Base-by-base conservation (phyloP, 2,888 invertebrate species). In the Nezara viridula region DNA sequence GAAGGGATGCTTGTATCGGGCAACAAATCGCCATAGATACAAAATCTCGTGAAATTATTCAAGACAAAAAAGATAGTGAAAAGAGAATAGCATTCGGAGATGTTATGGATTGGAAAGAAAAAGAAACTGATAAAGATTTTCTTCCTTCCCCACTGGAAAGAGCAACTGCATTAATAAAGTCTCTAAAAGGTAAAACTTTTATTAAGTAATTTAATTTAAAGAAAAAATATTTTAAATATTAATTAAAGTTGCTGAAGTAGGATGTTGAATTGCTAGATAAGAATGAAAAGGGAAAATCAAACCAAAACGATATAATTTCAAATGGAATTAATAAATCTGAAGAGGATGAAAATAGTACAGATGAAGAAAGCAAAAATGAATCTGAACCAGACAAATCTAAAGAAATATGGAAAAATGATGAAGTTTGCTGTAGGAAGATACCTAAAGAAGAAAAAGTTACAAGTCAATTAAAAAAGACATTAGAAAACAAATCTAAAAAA, bases 31-130 rank as follows among this genome's bases (percentile, higher is more conserved):
- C 89, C 24, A 24, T 91, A 16, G 88, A 90, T 73, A 89, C 85
- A 12, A 86, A 89, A 49, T 44, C 49, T 2, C 87, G 81, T 44
- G 44, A 90, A 24, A 89, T 89, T 37, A 89, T 91, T 44, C 55
- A 90, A 60, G 86, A 86, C 14, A 90, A 86, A 27, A 91, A 91
- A 60, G 66, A 66, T 32, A 85, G 40, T 21, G 89, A 90, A 27
- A 91, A 91, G 89, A 44, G 86, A 27, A 90, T 89, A 88, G 90
- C 90, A 32, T 32, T 90, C 21, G 88, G 88, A 47, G 90, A 91
- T 32, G 60, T 90, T n/a, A 81, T 89, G 73, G 55, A 85, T 24
- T 90, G 90, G 90, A 90, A 90, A 27, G 88, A 89, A 49, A 89
- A 55, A 14, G 90, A 90, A 85, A 90, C 90, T 9, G 90, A 90